Base-by-base conservation (phyloP, 2,113 vertebrate species). In the Upupa epops region DNA sequence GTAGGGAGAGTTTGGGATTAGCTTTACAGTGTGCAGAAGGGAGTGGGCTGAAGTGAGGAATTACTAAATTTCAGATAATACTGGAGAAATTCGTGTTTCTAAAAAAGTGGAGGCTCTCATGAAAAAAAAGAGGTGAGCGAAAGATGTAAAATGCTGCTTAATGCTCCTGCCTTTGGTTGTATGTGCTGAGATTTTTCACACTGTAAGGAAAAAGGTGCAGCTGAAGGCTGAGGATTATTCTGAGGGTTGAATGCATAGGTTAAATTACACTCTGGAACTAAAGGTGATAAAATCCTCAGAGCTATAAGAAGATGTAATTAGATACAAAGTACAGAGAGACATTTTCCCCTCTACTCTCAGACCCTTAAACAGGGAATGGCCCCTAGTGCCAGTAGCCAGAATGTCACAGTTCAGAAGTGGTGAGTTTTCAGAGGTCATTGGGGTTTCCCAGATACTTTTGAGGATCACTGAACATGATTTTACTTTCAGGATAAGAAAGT, bases 281-380 rank as follows among this genome's bases (percentile, higher is more conserved):
- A 95, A 97, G 92, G 79, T 96, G 93, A 54, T 94, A 94, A 94
- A 95, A 93, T 96, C 69, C 93, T 96, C 11, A 3, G 82, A 93
- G 86, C 71, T 88, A 42, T 75, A 83, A 63, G 84, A 88, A 92
- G 83, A 36, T 93, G 93, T 94, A 97, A 94, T 91, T 74, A 84
- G 87, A 97, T 90, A 88, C 73, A 51, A 68, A 90, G 86, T 86
- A 93, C 72, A 80, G 66, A 65, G 65, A 68, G 58, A 70, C 52
- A 79, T 88, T 75, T 87, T 85, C 71, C 85, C 29, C 31, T 92
- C 55, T 75, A n/a, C 81, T 79, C 42, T 82, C 52, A 55, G 37
- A 46, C 31, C 13, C 61, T 94, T 81, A 32, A 28, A 42, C 20
- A 88, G 66, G 55, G 55, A 80, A 34, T 21, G 61, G 60, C 29